Conservation (phyloP, 2,113 vertebrate species). For the Phoxinus phoxinus region DNA sequence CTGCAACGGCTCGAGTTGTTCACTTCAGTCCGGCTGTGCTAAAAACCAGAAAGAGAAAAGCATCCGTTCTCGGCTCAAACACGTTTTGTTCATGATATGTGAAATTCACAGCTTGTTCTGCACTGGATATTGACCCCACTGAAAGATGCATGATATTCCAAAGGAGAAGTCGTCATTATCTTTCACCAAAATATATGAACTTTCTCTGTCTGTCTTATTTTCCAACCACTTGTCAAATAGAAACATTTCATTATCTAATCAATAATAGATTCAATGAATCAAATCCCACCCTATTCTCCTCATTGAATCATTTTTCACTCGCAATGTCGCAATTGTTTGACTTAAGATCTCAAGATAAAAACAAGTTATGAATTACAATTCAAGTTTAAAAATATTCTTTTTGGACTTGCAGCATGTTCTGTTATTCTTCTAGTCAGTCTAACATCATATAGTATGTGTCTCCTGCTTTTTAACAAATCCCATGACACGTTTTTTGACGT, state of each 20-base stretch:
- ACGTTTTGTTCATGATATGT: not conserved
- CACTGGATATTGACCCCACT: conserved; percentile 25
- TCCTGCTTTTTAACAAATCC: not conserved
- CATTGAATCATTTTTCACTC: not conserved
- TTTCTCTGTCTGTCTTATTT: not conserved
- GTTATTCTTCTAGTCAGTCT: not conserved
- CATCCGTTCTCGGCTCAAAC: not conserved
- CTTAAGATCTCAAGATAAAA: not conserved
- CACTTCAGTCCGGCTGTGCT: not conserved
- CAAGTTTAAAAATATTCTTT: not conserved
- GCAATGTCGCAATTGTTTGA: not conserved
- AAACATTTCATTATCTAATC: not conserved
- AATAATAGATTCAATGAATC: not conserved
- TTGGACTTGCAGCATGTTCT: not conserved
- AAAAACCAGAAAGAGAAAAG: not conserved
- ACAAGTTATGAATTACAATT: not conserved
- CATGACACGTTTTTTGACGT: not conserved
- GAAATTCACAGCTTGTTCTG: conserved; percentile 20
- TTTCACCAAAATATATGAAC: conserved; percentile 4
- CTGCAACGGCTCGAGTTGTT: not conserved
- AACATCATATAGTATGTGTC: not conserved
- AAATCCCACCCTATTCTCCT: not conserved
- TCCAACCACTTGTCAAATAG: not conserved
- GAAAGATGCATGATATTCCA: conserved; percentile 17
- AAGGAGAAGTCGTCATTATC: not conserved